These are phyloP conservation scores for Lasius fuliginosus DNA, from an alignment of 2,888 invertebrate genomes.

Conservation along the genomic window DNA sequence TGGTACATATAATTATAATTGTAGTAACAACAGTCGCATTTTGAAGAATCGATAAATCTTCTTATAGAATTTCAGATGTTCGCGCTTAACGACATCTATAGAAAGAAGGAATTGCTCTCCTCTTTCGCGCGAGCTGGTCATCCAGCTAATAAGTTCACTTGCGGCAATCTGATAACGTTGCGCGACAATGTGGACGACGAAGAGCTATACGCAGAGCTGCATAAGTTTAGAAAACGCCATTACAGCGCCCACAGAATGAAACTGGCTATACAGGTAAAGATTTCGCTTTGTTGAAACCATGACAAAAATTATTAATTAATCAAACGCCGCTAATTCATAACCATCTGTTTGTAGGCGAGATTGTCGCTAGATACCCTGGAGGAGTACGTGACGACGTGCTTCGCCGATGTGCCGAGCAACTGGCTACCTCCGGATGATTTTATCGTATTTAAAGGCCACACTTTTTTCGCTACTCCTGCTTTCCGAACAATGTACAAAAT, in stretches of 20 bases:
- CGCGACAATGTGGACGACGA: conserved; percentile 90
- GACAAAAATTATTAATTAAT: background rate
- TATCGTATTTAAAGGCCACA: conserved; percentile 86
- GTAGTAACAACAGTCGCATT: too few species aligned
- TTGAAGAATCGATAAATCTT: conserved; percentile 19
- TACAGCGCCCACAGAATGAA: conserved; percentile 97
- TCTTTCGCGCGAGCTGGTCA: conserved; percentile 90
- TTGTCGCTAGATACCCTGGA: conserved; percentile 90
- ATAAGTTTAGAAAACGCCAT: conserved; percentile 92
- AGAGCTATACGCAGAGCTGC: conserved; percentile 90
- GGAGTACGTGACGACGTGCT: conserved; percentile 89
- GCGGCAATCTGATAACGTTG: conserved; percentile 94
- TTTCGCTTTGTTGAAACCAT: background rate
- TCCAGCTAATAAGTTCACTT: conserved; percentile 93
- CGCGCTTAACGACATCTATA: conserved; percentile 91
- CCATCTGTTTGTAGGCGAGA: conserved; percentile 85
- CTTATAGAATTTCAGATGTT: conserved; percentile 93
- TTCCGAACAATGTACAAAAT: conserved; percentile 92
- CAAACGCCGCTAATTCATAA: conserved; percentile 43
- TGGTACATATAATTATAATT: conserved; percentile 86
- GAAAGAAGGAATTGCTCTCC: conserved; percentile 92
- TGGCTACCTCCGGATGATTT: conserved; percentile 89
- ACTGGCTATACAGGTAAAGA: conserved; percentile 91
- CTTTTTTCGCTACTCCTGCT: conserved; percentile 88
- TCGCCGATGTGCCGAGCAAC: conserved; percentile 91